phyloP scores from a whole-genome alignment of 1,140 invertebrate species.

The Camponotus floridanus region DNA sequence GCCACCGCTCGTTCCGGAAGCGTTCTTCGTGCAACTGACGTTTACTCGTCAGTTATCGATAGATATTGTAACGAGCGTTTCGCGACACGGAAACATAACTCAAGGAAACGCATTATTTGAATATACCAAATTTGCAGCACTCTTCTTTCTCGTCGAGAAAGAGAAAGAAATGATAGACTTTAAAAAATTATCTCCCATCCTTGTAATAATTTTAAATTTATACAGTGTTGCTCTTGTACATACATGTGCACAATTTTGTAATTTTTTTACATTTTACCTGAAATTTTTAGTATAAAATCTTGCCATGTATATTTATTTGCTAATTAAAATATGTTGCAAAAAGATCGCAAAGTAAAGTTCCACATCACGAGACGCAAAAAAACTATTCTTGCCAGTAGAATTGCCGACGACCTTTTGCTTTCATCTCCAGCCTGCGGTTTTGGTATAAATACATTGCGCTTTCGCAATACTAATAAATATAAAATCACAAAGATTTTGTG shows the following conservation, averaged over 20 bases:
- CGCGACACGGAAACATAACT: not conserved
- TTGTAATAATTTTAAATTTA: not conserved
- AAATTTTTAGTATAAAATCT: not conserved
- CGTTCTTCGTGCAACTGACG: constrained; percentile 40
- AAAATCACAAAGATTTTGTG: constrained; percentile 26
- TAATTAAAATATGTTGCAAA: constrained; percentile 15
- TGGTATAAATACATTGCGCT: constrained; percentile 2
- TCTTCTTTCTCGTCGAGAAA: not conserved
- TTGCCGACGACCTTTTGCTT: constrained; percentile 1
- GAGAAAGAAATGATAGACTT: not conserved
- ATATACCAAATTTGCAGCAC: not conserved
- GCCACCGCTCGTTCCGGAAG: constrained; percentile 55
- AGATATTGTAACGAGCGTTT: constrained; percentile 37
- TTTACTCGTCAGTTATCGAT: constrained; percentile 6
- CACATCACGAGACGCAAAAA: not conserved
- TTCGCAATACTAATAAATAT: constrained; percentile 11
- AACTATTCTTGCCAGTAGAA: not conserved
- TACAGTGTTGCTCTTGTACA: not conserved
- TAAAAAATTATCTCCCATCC: not conserved
- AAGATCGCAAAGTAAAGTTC: not conserved
- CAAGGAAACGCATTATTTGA: constrained; percentile 1
- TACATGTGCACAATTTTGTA: not conserved
- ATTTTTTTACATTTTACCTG: not conserved
- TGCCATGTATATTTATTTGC: not conserved
- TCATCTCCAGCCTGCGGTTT: not conserved